These are phyloP conservation scores for Cyprinella venusta DNA, from an alignment of 2,797 vertebrate genomes.

Conservation along the genomic window DNA sequence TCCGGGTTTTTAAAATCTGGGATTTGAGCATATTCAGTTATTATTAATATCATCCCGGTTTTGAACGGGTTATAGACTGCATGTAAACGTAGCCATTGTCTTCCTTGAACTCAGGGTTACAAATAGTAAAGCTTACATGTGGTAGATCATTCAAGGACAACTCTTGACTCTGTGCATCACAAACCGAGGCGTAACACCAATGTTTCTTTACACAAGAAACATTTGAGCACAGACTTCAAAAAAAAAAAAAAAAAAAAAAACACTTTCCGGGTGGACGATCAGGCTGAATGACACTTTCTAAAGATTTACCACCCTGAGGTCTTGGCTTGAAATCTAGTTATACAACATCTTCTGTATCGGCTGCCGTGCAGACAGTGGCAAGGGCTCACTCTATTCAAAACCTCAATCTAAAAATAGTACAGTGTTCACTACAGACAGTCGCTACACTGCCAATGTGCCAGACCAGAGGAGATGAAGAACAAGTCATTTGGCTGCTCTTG, in stretches of 20 bases:
- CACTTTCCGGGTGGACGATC: conserved; percentile 2
- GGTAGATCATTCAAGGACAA: conserved; percentile 25
- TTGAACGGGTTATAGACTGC: too few species aligned
- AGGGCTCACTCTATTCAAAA: conserved; percentile 46
- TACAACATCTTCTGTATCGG: conserved; percentile 23
- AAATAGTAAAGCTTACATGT: conserved; percentile 1
- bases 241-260: too few species aligned
- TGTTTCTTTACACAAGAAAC: conserved; percentile 2
- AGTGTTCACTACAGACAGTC: conserved; percentile 35
- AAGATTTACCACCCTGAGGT: conserved; percentile 8
- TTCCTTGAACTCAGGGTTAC: too few species aligned
- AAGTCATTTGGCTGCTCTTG: conserved; percentile 11
- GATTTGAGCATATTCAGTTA: too few species aligned
- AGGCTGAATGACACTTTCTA: conserved; percentile 17
- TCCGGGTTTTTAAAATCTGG: too few species aligned
- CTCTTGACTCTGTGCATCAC: conserved; percentile 11
- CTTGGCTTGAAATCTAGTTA: conserved; percentile 36
- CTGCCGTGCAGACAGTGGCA: conserved; percentile 23
- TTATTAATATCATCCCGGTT: too few species aligned
- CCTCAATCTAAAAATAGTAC: conserved; percentile 52
- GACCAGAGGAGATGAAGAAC: conserved; percentile 17
- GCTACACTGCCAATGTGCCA: conserved; percentile 32
- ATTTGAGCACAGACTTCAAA: neutral
- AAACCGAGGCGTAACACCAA: neutral
- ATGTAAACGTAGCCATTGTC: too few species aligned